phyloP scores from a whole-genome alignment of 2,888 invertebrate genomes.

The Pristionchus mayeri region DNA sequence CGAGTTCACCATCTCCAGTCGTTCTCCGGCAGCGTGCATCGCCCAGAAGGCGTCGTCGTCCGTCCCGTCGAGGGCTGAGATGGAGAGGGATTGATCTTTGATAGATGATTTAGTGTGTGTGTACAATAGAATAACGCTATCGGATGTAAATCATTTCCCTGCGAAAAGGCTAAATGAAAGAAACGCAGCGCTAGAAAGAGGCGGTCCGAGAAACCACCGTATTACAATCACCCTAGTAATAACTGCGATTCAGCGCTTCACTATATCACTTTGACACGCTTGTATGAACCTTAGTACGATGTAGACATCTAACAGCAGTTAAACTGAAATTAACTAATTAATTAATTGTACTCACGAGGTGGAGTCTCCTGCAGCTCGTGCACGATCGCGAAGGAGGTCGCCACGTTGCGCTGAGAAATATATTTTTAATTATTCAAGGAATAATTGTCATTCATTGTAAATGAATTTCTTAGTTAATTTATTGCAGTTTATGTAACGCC shows the following conservation, averaged over 20 bases:
- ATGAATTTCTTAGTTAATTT: neutral
- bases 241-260: neutral
- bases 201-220: no score
- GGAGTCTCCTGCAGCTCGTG: slow-evolving; percentile 56
- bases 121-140: no score
- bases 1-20: slow-evolving; percentile 54
- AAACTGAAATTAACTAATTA: neutral
- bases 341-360: slow-evolving; percentile 55
- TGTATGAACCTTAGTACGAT: neutral
- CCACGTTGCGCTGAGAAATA: slow-evolving; percentile 57
- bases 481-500: no score
- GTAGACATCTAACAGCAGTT: neutral
- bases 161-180: no score
- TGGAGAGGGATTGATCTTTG: neutral
- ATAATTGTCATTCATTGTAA: neutral
- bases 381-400: slow-evolving; percentile 63
- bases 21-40: slow-evolving; percentile 43
- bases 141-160: no score
- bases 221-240: no score
- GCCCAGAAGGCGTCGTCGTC: slow-evolving; percentile 18
- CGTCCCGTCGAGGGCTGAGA: neutral
- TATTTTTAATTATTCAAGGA: neutral
- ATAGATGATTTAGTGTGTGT: no score
- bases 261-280: neutral
- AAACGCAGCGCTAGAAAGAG: no score